Percentiles rank a stretch among this genome's conserved stretches.
Conservation (phyloP, 2,113 vertebrate species). For the Merops nubicus region DNA sequence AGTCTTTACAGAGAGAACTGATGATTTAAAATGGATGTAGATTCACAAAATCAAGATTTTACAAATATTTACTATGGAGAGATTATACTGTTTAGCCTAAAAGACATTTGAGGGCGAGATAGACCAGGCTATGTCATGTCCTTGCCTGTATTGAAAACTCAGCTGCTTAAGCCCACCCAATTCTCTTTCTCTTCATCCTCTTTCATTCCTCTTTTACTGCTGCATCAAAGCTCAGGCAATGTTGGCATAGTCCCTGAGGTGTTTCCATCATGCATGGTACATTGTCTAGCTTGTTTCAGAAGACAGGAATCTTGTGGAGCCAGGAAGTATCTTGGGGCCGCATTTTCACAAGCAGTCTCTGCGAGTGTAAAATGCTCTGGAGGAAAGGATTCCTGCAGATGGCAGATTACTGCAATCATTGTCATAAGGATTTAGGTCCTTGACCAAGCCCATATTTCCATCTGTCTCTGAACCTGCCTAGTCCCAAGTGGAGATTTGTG, state of each 20-base stretch:
- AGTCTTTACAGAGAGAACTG: constrained; percentile 2
- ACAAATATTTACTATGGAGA: constrained; percentile 10
- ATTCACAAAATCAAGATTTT: constrained; percentile 21
- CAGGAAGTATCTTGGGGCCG: neutral
- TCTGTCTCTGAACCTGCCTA: neutral
- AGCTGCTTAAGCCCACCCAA: neutral
- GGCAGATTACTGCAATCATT: neutral
- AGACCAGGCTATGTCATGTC: neutral
- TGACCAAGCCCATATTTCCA: neutral
- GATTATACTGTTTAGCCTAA: neutral
- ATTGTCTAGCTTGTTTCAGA: neutral
- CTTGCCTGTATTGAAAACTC: neutral
- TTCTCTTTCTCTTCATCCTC: neutral
- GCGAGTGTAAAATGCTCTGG: neutral
- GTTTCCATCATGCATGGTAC: neutral
- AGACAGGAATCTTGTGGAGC: neutral
- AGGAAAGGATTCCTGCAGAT: neutral
- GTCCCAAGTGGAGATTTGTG: neutral
- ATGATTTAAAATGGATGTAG: neutral
- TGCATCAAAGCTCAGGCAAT: neutral
- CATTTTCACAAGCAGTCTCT: neutral
- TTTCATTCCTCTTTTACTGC: neutral
- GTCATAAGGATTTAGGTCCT: neutral
- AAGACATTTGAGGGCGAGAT: neutral
- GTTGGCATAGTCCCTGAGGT: neutral